Evolutionary conservation across 2,888 invertebrate species (phyloP).

Genomic region (Scaptomyza caliginosa): DNA sequence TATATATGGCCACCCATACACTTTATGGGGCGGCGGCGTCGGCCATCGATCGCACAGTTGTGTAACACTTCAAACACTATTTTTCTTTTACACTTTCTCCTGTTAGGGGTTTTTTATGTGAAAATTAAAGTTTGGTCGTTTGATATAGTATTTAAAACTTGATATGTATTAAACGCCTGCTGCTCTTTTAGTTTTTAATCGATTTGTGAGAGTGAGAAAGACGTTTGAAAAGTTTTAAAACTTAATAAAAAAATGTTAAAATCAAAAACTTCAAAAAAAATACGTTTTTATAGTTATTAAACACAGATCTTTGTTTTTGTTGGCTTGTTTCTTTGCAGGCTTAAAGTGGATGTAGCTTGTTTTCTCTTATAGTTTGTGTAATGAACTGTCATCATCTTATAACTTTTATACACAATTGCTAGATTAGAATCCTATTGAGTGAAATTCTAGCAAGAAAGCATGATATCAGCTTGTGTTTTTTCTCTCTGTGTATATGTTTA

Average conservation of each 20-base stretch:
- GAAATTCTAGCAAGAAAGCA: too few species aligned
- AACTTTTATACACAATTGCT: too few species aligned
- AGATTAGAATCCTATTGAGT: too few species aligned
- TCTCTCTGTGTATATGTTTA: conserved; percentile 3
- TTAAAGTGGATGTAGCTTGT: too few species aligned
- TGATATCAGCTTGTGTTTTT: too few species aligned
- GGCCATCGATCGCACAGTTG: conserved; percentile 48
- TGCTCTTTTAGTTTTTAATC: conserved; percentile 20
- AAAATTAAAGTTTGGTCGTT: conserved; percentile 51
- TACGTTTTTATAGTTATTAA: background rate
- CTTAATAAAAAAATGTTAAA: background rate
- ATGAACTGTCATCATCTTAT: too few species aligned
- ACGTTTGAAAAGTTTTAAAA: background rate
- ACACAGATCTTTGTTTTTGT: too few species aligned
- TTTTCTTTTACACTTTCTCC: background rate
- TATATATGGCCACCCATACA: background rate
- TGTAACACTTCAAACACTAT: background rate
- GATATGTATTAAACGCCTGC: conserved; percentile 29
- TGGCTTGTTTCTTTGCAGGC: too few species aligned
- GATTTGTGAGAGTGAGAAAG: background rate
- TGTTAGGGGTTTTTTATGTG: conserved; percentile 55
- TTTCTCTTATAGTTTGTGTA: too few species aligned
- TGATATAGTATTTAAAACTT: conserved; percentile 37
- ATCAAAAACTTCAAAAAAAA: conserved; percentile 18
- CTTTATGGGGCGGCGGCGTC: conserved; percentile 1